These are phyloP conservation scores for Rhincodon typus DNA, from an alignment of 2,797 vertebrate species.

Conservation along the genomic window DNA sequence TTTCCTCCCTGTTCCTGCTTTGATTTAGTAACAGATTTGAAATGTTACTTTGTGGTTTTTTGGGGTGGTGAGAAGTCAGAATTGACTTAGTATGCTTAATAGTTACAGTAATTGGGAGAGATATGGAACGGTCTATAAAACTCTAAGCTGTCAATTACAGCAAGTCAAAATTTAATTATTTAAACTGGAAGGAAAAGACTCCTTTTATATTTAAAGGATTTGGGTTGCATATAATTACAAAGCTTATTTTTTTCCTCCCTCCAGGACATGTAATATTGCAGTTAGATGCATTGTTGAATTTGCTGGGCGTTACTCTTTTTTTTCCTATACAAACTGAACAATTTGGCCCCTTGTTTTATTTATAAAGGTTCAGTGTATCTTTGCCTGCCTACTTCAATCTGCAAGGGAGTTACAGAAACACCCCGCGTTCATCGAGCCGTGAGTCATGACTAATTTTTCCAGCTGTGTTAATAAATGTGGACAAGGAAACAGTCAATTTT, in stretches of 20 bases:
- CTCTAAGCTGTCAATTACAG: conserved; percentile 25
- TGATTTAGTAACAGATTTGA: not conserved
- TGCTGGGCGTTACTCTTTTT: conserved; percentile 65
- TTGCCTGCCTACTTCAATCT: conserved; percentile 84
- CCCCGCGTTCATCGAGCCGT: conserved; percentile 99
- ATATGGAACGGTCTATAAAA: not conserved
- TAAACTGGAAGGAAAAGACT: conserved; percentile 42
- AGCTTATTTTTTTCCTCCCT: conserved; percentile 45
- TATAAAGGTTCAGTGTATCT: conserved; percentile 80
- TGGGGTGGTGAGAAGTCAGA: not conserved
- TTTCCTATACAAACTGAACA: conserved; percentile 75
- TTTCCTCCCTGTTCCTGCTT: not conserved
- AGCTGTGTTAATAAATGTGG: conserved; percentile 88
- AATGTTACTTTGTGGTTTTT: not conserved
- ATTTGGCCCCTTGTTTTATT: conserved; percentile 81
- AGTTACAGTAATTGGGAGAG: not conserved
- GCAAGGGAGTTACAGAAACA: conserved; percentile 99
- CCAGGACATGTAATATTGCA: conserved; percentile 57
- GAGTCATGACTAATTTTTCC: conserved; percentile 99
- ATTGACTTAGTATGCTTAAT: not conserved
- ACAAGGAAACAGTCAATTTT: conserved; percentile 43
- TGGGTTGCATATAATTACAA: conserved; percentile 33
- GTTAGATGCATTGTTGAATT: conserved; percentile 71
- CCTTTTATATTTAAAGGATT: conserved; percentile 53
- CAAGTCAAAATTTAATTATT: conserved; percentile 42